These are phyloP conservation scores for Buphagus erythrorhynchus DNA, from an alignment of 2,797 vertebrate species.

Conservation along the genomic window DNA sequence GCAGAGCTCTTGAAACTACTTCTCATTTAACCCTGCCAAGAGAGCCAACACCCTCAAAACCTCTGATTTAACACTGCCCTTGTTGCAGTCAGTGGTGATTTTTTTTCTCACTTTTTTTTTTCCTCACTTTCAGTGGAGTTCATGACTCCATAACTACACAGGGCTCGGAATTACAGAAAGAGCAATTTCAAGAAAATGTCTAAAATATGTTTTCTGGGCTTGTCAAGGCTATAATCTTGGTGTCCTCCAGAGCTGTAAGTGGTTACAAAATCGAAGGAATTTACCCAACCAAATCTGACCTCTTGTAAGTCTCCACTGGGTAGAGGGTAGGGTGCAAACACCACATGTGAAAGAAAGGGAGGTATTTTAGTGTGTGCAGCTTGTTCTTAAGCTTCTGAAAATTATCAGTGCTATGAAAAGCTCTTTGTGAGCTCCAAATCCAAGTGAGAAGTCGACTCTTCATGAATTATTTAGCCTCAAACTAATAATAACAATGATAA, in stretches of 20 bases:
- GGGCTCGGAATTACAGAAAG: neutral
- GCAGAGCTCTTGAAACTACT: neutral
- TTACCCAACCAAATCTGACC: neutral
- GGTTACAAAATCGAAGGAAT: constrained; percentile 21
- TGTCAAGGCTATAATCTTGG: neutral
- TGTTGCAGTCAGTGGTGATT: neutral
- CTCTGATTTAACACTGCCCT: neutral
- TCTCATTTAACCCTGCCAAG: neutral
- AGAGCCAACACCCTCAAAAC: neutral
- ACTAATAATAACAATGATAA: constrained; percentile 54
- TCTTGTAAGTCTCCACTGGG: neutral
- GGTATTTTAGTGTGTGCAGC: neutral
- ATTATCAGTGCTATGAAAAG: constrained; percentile 35
- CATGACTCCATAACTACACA: neutral
- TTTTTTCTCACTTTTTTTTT: constrained; percentile 3
- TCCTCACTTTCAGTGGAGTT: constrained; percentile 17
- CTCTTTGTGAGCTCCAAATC: constrained; percentile 46
- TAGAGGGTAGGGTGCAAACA: neutral
- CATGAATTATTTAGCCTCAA: neutral
- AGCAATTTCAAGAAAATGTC: constrained; percentile 5
- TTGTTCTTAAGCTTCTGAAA: neutral
- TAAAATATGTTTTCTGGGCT: constrained; percentile 14
- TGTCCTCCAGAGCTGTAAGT: constrained; percentile 13
- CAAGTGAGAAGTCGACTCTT: neutral
- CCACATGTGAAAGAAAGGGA: neutral